Conservation (phyloP, 1,140 invertebrate species). For the Sminthurinus signatus region DNA sequence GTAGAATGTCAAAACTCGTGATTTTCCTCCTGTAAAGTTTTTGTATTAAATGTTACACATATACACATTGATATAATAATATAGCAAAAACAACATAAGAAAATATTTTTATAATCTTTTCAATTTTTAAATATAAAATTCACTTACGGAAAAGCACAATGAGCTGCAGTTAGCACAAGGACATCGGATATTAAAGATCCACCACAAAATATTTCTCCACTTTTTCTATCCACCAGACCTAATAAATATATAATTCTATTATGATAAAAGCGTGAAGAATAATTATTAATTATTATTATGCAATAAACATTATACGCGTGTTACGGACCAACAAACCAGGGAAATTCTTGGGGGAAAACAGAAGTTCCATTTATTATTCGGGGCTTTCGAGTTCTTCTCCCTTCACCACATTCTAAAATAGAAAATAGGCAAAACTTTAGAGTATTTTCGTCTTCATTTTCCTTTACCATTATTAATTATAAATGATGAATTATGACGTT, state of each 20-base stretch:
- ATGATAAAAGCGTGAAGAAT: no score
- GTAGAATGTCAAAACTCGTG: constrained; percentile 17
- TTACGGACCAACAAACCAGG: constrained; percentile 39
- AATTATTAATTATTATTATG: no score
- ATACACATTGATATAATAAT: no score
- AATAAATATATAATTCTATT: no score
- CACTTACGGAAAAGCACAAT: constrained; percentile 28
- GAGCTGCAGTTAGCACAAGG: constrained; percentile 31
- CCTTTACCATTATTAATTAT: no score
- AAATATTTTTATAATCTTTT: neutral
- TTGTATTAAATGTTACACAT: no score
- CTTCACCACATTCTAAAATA: constrained; percentile 19
- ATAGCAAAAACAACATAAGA: no score
- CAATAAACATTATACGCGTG: no score
- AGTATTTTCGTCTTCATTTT: no score
- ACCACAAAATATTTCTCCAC: constrained; percentile 36
- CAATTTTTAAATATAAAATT: neutral
- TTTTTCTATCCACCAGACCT: constrained; percentile 19
- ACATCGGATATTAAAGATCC: constrained; percentile 17
- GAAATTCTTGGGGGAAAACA: constrained; percentile 38
- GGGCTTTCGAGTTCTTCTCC: neutral
- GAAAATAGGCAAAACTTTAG: no score
- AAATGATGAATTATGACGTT: no score
- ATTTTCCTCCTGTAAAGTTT: no score
- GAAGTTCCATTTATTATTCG: constrained; percentile 34